Base-by-base conservation (phyloP, 2,888 invertebrate genomes). In the Vanessa cardui region DNA sequence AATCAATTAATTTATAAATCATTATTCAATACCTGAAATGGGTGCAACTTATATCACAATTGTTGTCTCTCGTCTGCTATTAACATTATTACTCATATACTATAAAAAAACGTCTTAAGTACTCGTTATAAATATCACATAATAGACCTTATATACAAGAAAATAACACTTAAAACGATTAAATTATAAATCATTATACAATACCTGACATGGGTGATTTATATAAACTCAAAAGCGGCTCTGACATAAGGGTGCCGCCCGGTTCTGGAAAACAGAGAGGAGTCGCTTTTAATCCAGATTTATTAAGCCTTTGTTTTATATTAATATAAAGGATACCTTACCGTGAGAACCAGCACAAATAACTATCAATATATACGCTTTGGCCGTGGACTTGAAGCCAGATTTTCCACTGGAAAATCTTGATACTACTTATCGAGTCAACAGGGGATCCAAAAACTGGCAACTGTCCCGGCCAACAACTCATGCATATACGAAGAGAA, bases 191-290 rank as follows among this genome's bases (percentile, higher is more conserved):
- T 26, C 58, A 26, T n/a, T 26, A 70, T 71, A 74, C 68, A 66
- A 71, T 90, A 92, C 92, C 92, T 91, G 91, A 88, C 86, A 92
- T 81, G 74, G 92, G 91, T 80, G 91, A 88, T 89, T 92, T 92
- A 88, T 88, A 91, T 77, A 92, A 85, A 83, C 91, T 92, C 82
- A 92, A 82, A 80, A 92, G 86, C 74, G 91, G 91, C 81, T 92
- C 92, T 76, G 92, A 83, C 86, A 92, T 86, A 81, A 92, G 87
- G 59, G 86, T 80, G 77, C 87, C 89, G 84, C 82, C 82, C 62
- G 90, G 81, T 77, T 92, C 92, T 92, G 92, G 68, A 88, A 90
- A 81, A 76, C 73, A 90, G 54, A 66, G 46, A 61, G 45, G 66
- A 61, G 31, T 31, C 44, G 54, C 60, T 66, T 66, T 61, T 61